A percentile compares a stretch with the other conserved stretches of the same genome.
These are phyloP conservation scores for Amphipyra tragopoginis DNA, from an alignment of 2,888 invertebrate species.

Conservation along the genomic window DNA sequence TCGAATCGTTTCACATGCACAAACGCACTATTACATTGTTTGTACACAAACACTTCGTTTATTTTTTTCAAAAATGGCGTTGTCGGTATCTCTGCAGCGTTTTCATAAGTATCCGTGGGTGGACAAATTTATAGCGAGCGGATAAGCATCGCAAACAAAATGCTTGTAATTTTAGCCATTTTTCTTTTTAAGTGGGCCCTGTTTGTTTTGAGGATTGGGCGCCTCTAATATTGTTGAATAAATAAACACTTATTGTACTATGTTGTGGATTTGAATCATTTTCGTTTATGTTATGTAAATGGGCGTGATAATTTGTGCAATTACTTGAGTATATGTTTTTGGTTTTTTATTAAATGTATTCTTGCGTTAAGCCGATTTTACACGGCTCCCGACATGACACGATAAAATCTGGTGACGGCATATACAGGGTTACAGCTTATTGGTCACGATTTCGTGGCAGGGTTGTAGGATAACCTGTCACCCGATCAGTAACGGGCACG, in stretches of 20 bases:
- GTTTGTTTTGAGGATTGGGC: slow-evolving; percentile 48
- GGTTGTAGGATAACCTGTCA: no score
- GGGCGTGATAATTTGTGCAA: slow-evolving; percentile 12
- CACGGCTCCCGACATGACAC: no score
- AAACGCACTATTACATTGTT: no score
- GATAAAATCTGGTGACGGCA: no score
- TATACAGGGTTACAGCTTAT: no score
- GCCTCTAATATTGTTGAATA: slow-evolving; percentile 49
- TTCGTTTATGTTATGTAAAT: slow-evolving; percentile 25
- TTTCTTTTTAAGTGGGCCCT: slow-evolving; percentile 66
- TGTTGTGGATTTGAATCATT: slow-evolving; percentile 33
- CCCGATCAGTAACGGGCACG: no score
- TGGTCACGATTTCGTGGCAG: no score
- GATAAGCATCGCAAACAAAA: slow-evolving; percentile 81
- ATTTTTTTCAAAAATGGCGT: slow-evolving; percentile 49
- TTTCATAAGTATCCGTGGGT: slow-evolving; percentile 77
- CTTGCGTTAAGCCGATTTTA: background rate
- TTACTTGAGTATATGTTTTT: background rate
- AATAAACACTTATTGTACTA: slow-evolving; percentile 50
- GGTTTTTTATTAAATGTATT: background rate
- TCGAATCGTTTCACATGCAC: no score
- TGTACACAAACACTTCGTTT: slow-evolving; percentile 34
- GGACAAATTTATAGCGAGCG: slow-evolving; percentile 77
- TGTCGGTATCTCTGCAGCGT: slow-evolving; percentile 53
- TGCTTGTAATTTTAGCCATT: slow-evolving; percentile 80